phyloP scores from a whole-genome alignment of 1,140 invertebrate genomes.

The Teleopsis dalmanni region DNA sequence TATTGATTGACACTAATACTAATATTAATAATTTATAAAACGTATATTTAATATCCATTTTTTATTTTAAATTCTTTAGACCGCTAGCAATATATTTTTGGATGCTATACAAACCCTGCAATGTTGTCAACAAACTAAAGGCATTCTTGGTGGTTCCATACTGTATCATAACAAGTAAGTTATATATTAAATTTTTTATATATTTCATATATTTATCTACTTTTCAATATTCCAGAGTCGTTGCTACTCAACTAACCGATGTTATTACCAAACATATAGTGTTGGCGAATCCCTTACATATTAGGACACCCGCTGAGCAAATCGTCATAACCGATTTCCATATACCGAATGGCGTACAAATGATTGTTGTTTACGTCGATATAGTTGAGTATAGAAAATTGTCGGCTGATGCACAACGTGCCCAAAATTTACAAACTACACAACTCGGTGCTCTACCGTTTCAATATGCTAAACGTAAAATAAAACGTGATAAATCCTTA shows the following conservation, averaged over 20 bases:
- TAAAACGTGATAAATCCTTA: conserved; percentile 68
- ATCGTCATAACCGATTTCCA: conserved; percentile 57
- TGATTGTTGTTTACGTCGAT: conserved; percentile 67
- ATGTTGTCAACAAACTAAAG: conserved; percentile 62
- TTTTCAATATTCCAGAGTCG: conserved; percentile 53
- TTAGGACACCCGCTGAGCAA: conserved; percentile 67
- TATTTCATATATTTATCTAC: not conserved
- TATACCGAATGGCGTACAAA: conserved; percentile 66
- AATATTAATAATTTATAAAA: too few relatives aligned
- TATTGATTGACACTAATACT: too few relatives aligned
- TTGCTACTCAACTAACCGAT: conserved; percentile 66
- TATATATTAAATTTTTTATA: not conserved
- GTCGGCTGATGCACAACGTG: conserved; percentile 26
- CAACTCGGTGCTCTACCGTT: conserved; percentile 25
- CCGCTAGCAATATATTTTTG: conserved; percentile 69
- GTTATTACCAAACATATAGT: conserved; percentile 68
- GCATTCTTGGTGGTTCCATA: conserved; percentile 67
- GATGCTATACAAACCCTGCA: conserved; percentile 74
- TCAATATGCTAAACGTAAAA: conserved; percentile 44
- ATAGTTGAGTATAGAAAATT: conserved; percentile 53
- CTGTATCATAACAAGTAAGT: conserved; percentile 75
- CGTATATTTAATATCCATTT: too few relatives aligned
- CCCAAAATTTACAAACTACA: conserved; percentile 30
- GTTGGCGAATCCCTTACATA: conserved; percentile 70
- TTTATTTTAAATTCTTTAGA: too few relatives aligned